Evolutionary conservation across 1,140 invertebrate genomes (phyloP), one percentile per base, ranked within the genome.

Genomic region (Aphis craccivora): DNA sequence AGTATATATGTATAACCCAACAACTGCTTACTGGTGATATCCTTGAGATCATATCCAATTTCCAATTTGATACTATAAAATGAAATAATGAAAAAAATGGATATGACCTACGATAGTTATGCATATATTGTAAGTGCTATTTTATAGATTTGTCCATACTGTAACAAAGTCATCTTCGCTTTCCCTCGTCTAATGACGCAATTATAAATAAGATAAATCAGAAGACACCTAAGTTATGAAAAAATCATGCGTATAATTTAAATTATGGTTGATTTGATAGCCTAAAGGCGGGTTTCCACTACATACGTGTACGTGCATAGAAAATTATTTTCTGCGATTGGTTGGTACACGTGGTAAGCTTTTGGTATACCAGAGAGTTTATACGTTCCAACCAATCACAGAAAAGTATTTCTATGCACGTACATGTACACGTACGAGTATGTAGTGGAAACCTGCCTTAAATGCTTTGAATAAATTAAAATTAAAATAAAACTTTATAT

Each of bases 1-100:
- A 67, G 60, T 67, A n/a, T 67, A 67, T n/a, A 30, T 67, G 87
- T 88, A 37, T 51, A 53, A 88, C n/a, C 87, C 48, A 51, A 87
- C 35, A 51, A 88, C 86, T 88, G 18, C 37, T 35, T 88, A 35
- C 45, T 53, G 87, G 45, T 45, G n/a, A 51, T 88, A 88, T 88
- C 87, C 87, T 88, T 88, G 87, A 35, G 87, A 35, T 14, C 18
- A 48, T 48, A 88, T 88, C 87, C 45, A 88, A 88, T 88, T 88
- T 53, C 87, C 87, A 88, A 88, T 88, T 88, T 88, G 87, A 88
- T 88, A 88, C 87, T 35, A 48, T 23, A 8, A 88, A 67, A 88
- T 53, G 35, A n/a, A 53, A 88, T 88, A 88, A 88, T 88, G 45
- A 45, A 88, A 88, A 88, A 48, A 88, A 88, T 88, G 51, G 43